Evolutionary conservation across 2,113 vertebrate genomes (phyloP).

Genomic region (Machaerirhynchus nigripectus): DNA sequence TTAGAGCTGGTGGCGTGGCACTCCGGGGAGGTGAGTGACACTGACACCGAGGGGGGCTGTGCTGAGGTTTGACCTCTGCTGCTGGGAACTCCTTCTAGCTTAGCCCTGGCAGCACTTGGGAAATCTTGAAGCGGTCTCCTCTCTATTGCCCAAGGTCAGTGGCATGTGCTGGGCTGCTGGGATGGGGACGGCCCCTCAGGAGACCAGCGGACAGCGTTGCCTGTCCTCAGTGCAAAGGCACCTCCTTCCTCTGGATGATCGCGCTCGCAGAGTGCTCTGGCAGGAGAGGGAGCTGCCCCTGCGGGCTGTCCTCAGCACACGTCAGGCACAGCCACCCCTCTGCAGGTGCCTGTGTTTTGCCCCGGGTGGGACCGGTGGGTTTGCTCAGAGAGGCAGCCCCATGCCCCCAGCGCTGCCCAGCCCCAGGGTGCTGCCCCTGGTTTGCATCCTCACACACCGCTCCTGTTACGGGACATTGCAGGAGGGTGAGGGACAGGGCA

Average conservation of each 20-base stretch:
- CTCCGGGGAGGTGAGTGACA: neutral
- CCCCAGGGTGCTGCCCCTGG: neutral
- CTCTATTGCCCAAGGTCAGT: rapidly evolving
- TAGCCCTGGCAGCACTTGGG: neutral
- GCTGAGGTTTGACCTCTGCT: neutral
- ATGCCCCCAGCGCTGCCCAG: rapidly evolving
- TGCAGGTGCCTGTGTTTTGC: too few relatives aligned
- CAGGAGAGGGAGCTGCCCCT: neutral
- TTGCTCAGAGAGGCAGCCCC: neutral
- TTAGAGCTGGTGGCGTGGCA: neutral
- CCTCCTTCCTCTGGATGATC: rapidly evolving
- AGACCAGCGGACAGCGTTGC: rapidly evolving
- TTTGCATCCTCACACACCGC: rapidly evolving
- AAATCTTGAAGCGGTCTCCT: neutral
- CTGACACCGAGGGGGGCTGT: neutral
- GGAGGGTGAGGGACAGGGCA: neutral
- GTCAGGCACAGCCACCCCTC: neutral
- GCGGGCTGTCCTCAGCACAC: neutral
- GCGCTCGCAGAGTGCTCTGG: rapidly evolving
- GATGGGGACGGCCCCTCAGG: rapidly evolving
- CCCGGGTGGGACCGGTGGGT: neutral
- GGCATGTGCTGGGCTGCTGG: neutral
- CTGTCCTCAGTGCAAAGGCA: neutral
- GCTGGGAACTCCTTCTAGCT: rapidly evolving
- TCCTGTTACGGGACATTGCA: rapidly evolving